Conservation (phyloP, 2,113 vertebrate genomes). For the Hemichromis elongatus region DNA sequence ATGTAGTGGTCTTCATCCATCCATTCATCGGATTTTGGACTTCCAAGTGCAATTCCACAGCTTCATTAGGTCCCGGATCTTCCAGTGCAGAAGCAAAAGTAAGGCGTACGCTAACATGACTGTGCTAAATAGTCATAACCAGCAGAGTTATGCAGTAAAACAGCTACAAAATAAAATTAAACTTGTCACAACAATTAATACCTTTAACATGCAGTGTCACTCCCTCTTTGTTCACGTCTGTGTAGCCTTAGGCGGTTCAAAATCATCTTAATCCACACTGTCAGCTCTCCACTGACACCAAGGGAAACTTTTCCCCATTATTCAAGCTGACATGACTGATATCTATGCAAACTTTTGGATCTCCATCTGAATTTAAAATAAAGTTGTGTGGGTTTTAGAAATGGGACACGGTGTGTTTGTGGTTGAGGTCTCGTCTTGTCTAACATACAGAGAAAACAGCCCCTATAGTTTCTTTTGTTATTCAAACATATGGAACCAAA, state of each 20-base stretch:
- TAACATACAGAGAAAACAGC: background rate
- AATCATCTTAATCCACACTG: background rate
- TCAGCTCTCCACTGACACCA: background rate
- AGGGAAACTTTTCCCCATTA: background rate
- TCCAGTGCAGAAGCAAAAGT: background rate
- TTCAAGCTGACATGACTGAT: background rate
- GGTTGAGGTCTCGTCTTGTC: background rate
- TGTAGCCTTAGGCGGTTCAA: background rate
- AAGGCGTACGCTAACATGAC: background rate
- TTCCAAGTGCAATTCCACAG: background rate
- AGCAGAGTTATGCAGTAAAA: background rate
- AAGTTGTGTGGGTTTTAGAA: background rate
- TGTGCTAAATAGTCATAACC: background rate
- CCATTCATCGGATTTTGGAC: background rate
- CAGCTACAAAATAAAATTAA: background rate
- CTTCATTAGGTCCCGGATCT: background rate
- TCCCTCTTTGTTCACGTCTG: background rate
- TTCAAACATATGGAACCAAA: background rate
- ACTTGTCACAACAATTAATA: background rate
- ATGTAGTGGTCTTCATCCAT: background rate
- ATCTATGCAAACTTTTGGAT: background rate
- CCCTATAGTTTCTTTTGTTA: background rate
- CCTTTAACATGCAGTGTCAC: background rate
- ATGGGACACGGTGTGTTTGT: background rate
- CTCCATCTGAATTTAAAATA: background rate